Evolutionary conservation across 2,797 vertebrate genomes (phyloP), one percentile per base, ranked within the genome.

Genomic region (Tamandua tetradactyla): DNA sequence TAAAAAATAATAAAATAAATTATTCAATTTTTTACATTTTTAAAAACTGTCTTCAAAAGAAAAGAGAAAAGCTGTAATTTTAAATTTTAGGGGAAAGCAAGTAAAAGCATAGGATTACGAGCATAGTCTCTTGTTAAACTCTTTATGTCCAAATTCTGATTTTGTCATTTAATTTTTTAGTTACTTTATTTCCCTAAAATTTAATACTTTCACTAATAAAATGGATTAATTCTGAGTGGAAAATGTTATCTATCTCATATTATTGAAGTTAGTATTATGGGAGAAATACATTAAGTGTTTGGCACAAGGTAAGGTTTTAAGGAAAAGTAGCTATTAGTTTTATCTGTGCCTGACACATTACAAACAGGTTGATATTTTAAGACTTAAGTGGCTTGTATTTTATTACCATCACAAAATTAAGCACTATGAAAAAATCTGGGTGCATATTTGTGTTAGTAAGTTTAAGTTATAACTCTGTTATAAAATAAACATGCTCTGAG

Each of bases 401-500:
- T n/a, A 72, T 32, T 68, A 25, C 7, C 64, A 32, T 62, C 27
- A n/a, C n/a, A 91, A 61, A 68, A 88, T 52, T 86, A 74, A 94
- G 30, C 2, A 32, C 22, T 37, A 40, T 71, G 37, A 32, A 69
- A 76, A 94, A 55, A 84, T 87, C 13, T 82, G 1, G 57, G 18
- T 80, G 4, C 14, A 44, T 85, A 87, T 69, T 89, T 87, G 87
- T 49, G 87, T 49, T 85, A 85, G 47, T 83, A 84, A 72, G 37
- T 94, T 87, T 55, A 75, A 27, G 5, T 47, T 92, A 40, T 74
- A 85, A 52, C 3, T 74, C 2, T 6, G 61, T 87, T 82, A 72
- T 66, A 66, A 81, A 86, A 68, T 86, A 66, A 87, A 44, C 30
- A 57, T 59, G 20, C 13, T 68, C 3, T 80, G 66, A 94, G 37